Percentiles rank a stretch among this genome's conserved stretches.
These are phyloP conservation scores for Ormyrus labotus DNA, from an alignment of 2,888 invertebrate genomes.

Conservation along the genomic window DNA sequence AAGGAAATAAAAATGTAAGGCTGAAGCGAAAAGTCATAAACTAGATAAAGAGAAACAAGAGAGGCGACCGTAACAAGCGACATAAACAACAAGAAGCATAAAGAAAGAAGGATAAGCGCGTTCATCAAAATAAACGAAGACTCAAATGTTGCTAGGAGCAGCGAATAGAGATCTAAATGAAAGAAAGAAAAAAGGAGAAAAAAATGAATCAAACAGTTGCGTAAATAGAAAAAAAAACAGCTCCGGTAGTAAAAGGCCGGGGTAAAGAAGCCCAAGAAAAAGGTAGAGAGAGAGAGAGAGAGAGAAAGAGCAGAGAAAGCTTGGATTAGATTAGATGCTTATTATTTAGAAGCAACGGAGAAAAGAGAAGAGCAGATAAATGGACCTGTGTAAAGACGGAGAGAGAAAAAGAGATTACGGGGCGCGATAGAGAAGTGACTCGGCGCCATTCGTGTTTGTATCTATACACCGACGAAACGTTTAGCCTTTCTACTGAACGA, in stretches of 20 bases:
- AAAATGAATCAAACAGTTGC: slow-evolving; percentile 9
- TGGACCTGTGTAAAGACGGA: not conserved
- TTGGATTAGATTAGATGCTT: slow-evolving; percentile 38
- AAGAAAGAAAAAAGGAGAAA: not conserved
- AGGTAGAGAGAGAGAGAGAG: not conserved
- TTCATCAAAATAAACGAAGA: slow-evolving; percentile 16
- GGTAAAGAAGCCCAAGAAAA: no score
- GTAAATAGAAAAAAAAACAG: not conserved
- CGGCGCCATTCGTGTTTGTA: not conserved
- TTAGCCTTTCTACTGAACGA: slow-evolving; percentile 4
- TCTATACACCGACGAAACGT: slow-evolving; percentile 2
- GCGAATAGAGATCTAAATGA: not conserved
- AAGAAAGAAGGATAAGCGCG: slow-evolving; percentile 13
- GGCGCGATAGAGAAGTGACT: not conserved
- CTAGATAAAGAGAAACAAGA: slow-evolving; percentile 5
- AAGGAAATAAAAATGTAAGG: not conserved
- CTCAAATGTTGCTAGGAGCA: not conserved
- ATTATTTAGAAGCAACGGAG: slow-evolving; percentile 2
- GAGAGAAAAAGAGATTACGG: slow-evolving; percentile 19
- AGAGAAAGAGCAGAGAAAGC: not conserved
- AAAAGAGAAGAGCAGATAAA: not conserved
- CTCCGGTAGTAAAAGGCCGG: no score
- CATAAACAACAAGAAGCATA: not conserved
- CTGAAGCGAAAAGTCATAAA: not conserved
- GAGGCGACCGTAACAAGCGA: not conserved